Evolutionary conservation across 92 coral and sea anemone species (phyloP), one percentile per base, ranked within the genome.

Genomic region (Zoanthus gigantus): DNA sequence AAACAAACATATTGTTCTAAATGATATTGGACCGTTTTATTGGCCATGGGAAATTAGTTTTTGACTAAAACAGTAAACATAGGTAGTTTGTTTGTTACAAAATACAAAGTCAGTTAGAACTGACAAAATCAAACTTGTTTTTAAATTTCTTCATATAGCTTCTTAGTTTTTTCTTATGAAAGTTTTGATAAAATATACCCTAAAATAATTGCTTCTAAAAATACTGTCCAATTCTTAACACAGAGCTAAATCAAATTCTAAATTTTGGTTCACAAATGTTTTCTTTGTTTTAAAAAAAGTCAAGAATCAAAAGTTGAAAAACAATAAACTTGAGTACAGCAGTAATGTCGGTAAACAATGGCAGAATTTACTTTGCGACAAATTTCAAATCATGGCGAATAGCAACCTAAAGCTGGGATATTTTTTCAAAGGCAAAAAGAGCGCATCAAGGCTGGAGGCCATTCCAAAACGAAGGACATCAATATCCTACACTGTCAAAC

Each of bases 351-450:
- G n/a, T 56, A 76, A 52, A 7, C 63, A 80, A 12, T 42, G 72
- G 29, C 74, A 13, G 45, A 23, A 16, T 80, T 28, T 61, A 44
- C 9, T 66, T 83, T 81, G 90, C 81, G 60, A 74, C 90, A 63
- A 47, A 30, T 84, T 72, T 84, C 80, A 54, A 37, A 79, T 84
- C 72, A 57, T 71, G 82, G 61, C 42, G 37, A 78, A 77, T 37
- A 77, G 12, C 74, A 80, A 72, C 57, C 82, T 86, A 72, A 79
- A 79, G 84, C 90, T 88, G 60, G 74, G 72, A 74, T 82, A 73
- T 78, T 80, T 78, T 91, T 82, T 78, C 79, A 68, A 94, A 94
- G 96, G 96, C 78, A 92, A 83, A 86, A 79, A 76, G 86, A 85
- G 88, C 46, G 88, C 58, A 30, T 53, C 54, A 79, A 34, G 34